Conservation (phyloP, 2,797 vertebrate species). For the Clarias fuscus region DNA sequence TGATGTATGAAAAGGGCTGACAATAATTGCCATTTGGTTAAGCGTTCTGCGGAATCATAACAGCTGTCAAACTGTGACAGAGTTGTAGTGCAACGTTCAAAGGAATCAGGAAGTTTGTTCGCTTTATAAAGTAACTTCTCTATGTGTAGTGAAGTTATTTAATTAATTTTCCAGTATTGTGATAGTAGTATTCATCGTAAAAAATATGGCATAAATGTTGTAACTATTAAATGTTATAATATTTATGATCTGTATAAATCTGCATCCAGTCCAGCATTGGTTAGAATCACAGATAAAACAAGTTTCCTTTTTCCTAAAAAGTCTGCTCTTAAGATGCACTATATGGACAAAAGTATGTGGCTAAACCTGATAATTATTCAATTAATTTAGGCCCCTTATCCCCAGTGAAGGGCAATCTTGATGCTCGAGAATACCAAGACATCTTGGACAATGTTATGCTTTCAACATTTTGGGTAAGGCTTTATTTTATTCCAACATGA, state of each 20-base stretch:
- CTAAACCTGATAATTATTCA: too few relatives aligned
- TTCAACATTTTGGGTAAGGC: too few relatives aligned
- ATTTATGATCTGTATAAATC: background rate
- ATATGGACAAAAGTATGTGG: too few relatives aligned
- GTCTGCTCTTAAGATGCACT: background rate
- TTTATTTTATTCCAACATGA: too few relatives aligned
- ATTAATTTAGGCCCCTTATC: too few relatives aligned
- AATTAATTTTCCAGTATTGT: background rate
- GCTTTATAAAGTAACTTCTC: background rate
- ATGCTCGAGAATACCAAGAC: too few relatives aligned
- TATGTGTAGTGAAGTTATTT: background rate
- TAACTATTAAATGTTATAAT: too few relatives aligned
- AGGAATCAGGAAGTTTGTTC: background rate
- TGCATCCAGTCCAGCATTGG: background rate
- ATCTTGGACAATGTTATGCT: too few relatives aligned
- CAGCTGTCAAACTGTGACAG: constrained; percentile 18
- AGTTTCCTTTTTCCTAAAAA: background rate
- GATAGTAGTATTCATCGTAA: background rate
- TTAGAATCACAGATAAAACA: background rate
- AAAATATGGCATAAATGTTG: too few relatives aligned
- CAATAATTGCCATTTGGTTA: constrained; percentile 37
- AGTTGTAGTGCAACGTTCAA: background rate
- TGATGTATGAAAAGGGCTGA: constrained; percentile 39
- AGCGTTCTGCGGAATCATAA: constrained; percentile 16
- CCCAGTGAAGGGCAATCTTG: too few relatives aligned